These are phyloP conservation scores for Dendropsophus ebraccatus DNA, from an alignment of 2,113 vertebrate genomes.

Conservation along the genomic window DNA sequence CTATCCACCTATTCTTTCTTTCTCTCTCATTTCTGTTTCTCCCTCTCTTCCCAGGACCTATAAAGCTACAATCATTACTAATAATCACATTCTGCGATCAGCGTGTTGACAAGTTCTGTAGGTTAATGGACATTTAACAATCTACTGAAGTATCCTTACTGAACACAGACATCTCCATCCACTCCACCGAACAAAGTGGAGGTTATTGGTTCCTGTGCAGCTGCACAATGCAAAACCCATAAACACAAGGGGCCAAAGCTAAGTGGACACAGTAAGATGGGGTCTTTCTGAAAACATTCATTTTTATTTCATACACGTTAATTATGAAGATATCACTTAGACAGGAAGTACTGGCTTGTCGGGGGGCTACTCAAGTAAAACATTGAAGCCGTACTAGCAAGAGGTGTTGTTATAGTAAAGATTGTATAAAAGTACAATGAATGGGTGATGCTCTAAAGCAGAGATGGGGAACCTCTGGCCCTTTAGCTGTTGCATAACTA, in stretches of 20 bases:
- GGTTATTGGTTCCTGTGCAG: background rate
- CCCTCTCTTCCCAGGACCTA: background rate
- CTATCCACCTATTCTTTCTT: no score
- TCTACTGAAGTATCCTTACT: background rate
- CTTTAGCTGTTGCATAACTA: no score
- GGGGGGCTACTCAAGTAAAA: background rate
- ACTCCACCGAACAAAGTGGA: background rate
- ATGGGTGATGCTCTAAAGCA: no score
- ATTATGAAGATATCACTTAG: slow-evolving; percentile 16
- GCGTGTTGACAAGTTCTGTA: slow-evolving; percentile 17
- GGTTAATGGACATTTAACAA: slow-evolving; percentile 34
- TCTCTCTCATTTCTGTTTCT: background rate
- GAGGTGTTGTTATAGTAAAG: no score
- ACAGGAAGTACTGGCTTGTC: background rate
- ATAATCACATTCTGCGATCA: slow-evolving; percentile 13
- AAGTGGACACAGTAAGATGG: background rate
- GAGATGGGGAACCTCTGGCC: no score
- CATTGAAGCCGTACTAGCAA: background rate
- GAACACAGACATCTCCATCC: background rate
- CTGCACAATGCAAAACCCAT: background rate
- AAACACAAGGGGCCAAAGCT: background rate
- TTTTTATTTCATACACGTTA: background rate
- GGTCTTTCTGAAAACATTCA: background rate
- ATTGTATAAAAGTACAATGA: no score
- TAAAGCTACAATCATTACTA: background rate